Evolutionary conservation across 2,888 invertebrate species (phyloP), one percentile per base, ranked within the genome.

Genomic region (Leucozona laternaria): DNA sequence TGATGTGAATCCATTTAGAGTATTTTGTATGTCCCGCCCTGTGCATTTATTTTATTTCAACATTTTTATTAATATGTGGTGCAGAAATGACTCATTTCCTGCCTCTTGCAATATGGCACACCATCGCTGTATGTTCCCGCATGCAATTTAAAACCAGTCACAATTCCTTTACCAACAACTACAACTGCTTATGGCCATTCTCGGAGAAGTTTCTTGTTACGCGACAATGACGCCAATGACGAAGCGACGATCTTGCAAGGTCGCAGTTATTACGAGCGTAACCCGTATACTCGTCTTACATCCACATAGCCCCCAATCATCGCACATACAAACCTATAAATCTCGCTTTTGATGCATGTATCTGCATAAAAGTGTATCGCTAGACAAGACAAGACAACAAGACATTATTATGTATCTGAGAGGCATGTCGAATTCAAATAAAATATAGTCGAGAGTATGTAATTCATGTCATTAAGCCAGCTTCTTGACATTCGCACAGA

Each of bases 191-290:
- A 64, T 64, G 73, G 20, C 48, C 75, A 60, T 60, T 60, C 50
- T 73, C 13, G 22, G 48, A n/a, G 28, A 66, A 58, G 72, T 48
- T 48, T 48, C 48, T 25, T n/a, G 57, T 57, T 48, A 73, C 70
- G 45, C 73, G 55, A 68, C 73, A 62, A 58, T 68, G 37, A 57
- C 68, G 64, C 37, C 66, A 72, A 73, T 60, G 72, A 68, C 34
- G 31, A 53, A n/a, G n/a, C 31, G 40, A 57, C 48, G 81, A 73
- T 81, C 85, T 85, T 81, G 85, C 73, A 81, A 78, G 66, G 77
- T 85, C 72, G 20, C 66, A 31, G 13, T 40, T 66, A 48, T 48
- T 37, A 48, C 11, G 22, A 31, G 31, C 8, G 5, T 28, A 28
- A 5, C 2, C 13, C 58, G n/a, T 4, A 28, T 17, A 20, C 28